Evolutionary conservation across 2,113 vertebrate species (phyloP).

Genomic region (Anser brachyrhynchus): DNA sequence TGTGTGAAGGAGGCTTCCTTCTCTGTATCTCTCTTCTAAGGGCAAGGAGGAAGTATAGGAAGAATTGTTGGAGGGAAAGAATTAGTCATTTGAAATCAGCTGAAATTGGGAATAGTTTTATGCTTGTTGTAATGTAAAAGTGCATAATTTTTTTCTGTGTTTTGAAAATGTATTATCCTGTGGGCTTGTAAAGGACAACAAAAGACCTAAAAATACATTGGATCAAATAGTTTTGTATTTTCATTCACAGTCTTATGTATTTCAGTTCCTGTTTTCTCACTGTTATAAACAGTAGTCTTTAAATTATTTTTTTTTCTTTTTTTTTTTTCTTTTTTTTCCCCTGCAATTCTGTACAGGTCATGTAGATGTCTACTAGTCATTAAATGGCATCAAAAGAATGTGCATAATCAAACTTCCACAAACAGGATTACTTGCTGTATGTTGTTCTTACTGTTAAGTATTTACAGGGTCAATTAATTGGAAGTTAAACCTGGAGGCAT

Average conservation of each 20-base stretch:
- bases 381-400: background rate
- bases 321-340: background rate
- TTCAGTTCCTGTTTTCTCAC: background rate
- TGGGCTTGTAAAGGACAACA: background rate
- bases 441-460: background rate
- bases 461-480: background rate
- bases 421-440: background rate
- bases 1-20: background rate
- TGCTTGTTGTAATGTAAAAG: background rate
- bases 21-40: background rate
- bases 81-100: background rate
- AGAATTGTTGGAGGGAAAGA: background rate
- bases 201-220: background rate
- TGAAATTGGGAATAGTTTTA: background rate
- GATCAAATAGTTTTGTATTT: background rate
- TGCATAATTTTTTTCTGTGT: background rate
- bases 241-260: background rate
- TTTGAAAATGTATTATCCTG: background rate
- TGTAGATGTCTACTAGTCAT: background rate
- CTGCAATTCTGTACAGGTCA: background rate
- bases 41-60: background rate
- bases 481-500: background rate
- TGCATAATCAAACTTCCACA: background rate
- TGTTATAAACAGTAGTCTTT: background rate
- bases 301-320: background rate